Conservation (phyloP, 2,797 vertebrate species). For the Schizothorax lantsangensis region DNA sequence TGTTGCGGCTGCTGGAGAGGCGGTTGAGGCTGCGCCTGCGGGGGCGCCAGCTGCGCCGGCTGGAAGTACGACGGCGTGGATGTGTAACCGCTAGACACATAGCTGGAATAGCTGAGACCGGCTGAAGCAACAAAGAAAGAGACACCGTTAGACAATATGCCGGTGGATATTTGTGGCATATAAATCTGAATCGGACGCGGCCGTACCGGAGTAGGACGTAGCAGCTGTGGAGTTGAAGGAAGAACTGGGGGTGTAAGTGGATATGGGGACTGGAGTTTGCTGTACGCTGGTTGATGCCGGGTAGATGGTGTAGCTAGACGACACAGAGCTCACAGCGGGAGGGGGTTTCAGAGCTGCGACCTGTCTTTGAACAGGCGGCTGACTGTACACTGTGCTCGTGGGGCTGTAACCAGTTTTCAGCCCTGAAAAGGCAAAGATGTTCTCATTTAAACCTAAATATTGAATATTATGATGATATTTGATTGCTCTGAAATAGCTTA, state of each 20-base stretch:
- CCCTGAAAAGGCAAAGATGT: constrained; percentile 61
- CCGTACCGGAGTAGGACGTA: constrained; percentile 78
- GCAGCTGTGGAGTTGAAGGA: constrained; percentile 75
- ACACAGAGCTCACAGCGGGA: constrained; percentile 70
- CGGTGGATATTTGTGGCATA: neutral
- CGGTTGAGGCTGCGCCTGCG: constrained; percentile 50
- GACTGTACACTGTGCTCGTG: constrained; percentile 76
- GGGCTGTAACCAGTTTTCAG: constrained; percentile 77
- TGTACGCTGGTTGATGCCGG: constrained; percentile 75
- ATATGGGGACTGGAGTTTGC: constrained; percentile 74
- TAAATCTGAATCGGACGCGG: no score
- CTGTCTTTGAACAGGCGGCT: constrained; percentile 77
- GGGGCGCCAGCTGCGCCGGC: constrained; percentile 70
- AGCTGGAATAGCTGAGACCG: constrained; percentile 79
- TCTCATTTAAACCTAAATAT: neutral
- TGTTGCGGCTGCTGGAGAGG: constrained; percentile 69
- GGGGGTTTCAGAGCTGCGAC: constrained; percentile 76
- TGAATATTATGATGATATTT: no score
- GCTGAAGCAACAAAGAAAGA: constrained; percentile 25
- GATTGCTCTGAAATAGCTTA: neutral
- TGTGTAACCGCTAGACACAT: constrained; percentile 74
- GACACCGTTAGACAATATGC: neutral
- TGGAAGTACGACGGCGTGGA: constrained; percentile 79
- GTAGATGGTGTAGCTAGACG: constrained; percentile 79
- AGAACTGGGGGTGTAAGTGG: constrained; percentile 77